Evolutionary conservation across 2,888 invertebrate genomes (phyloP).

Genomic region (Aleiodes leptofemur): DNA sequence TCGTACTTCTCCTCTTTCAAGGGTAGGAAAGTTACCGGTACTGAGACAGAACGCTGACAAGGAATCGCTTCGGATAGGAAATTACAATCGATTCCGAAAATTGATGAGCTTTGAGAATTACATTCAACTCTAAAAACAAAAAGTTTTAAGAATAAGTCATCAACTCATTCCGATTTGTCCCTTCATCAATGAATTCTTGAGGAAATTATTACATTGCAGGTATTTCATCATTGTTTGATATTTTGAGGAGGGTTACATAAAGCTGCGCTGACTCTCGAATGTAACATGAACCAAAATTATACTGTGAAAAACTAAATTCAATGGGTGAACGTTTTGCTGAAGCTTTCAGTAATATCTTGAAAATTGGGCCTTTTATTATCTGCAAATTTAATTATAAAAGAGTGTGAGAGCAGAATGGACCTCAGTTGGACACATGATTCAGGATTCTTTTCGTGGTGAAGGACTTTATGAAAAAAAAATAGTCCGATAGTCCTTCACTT

Average conservation of each 20-base stretch:
- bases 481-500: too few relatives aligned
- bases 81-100: slow-evolving; percentile 77
- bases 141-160: slow-evolving; percentile 4
- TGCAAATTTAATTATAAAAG: slow-evolving; percentile 65
- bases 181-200: neutral
- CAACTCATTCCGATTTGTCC: too few relatives aligned
- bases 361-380: slow-evolving; percentile 83
- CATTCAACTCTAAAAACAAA: slow-evolving; percentile 76
- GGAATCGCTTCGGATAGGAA: slow-evolving; percentile 71
- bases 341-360: slow-evolving; percentile 78
- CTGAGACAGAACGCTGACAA: slow-evolving; percentile 74
- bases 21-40: slow-evolving; percentile 79
- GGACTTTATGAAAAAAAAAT: too few relatives aligned
- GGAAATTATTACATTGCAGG: slow-evolving; percentile 66
- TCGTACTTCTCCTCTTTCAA: slow-evolving; percentile 76
- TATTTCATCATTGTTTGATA: slow-evolving; percentile 71
- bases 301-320: slow-evolving; percentile 80
- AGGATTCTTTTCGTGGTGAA: too few relatives aligned
- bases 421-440: too few relatives aligned
- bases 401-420: too few relatives aligned
- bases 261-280: slow-evolving; percentile 77
- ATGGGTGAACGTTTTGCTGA: slow-evolving; percentile 78
- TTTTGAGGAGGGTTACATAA: slow-evolving; percentile 72
- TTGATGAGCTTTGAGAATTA: slow-evolving; percentile 74
- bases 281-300: slow-evolving; percentile 83